Percentiles rank a stretch among this genome's conserved stretches.
These are phyloP conservation scores for Ptyas mucosa DNA, from an alignment of 2,113 vertebrate species.

Conservation along the genomic window DNA sequence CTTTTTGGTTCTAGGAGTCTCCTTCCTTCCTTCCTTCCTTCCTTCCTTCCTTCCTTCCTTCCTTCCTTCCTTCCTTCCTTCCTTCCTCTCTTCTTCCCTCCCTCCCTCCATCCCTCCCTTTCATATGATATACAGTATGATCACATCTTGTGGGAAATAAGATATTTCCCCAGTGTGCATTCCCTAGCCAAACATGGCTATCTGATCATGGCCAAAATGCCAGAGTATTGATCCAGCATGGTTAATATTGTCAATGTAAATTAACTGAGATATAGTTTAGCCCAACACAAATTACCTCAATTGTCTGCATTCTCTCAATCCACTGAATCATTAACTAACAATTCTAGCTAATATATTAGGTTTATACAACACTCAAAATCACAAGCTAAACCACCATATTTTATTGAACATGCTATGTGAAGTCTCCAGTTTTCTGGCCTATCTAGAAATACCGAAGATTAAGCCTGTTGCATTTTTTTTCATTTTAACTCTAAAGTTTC, in stretches of 20 bases:
- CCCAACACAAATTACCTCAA: neutral
- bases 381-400: neutral
- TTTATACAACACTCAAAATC: neutral
- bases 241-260: neutral
- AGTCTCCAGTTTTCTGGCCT: neutral
- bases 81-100: neutral
- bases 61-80: neutral
- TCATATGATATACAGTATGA: neutral
- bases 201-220: neutral
- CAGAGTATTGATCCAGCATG: neutral
- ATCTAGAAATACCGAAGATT: neutral
- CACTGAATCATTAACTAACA: neutral
- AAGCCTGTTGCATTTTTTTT: neutral
- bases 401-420: neutral
- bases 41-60: neutral
- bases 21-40: neutral
- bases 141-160: neutral
- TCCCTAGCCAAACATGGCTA: neutral
- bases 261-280: neutral
- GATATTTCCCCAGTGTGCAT: neutral
- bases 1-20: neutral
- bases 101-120: neutral
- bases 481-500: neutral
- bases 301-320: neutral
- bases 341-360: neutral